Base-by-base conservation (phyloP, 2,113 vertebrate genomes). In the Festucalex cinctus region DNA sequence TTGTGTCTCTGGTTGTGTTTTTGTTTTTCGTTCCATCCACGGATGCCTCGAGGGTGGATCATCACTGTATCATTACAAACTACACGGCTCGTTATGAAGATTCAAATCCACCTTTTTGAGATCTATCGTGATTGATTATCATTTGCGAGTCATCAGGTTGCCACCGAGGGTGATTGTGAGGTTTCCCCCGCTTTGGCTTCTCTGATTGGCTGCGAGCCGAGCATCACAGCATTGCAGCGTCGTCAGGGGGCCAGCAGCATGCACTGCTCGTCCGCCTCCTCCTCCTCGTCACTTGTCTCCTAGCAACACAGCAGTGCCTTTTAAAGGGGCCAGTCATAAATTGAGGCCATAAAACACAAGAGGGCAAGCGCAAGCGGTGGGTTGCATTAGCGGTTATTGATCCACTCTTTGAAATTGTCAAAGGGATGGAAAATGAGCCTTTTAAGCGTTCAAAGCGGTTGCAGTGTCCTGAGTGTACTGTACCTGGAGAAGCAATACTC, bases 251-350 rank as follows among this genome's bases (percentile, higher is more conserved):
- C 67, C 78, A 59, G 79, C 70, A 67, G 26, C 24, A 9, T 43
- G 60, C 41, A 16, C 39, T 62, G 79, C 77, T 82, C 68, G 63
- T 71, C 76, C 41, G 63, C 68, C n/a, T n/a, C n/a, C 79, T 75
- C 77, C 77, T 70, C 70, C 3, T 70, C 71, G 51, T 85, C 79
- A 74, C 76, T 39, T 66, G 90, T 92, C 86, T 85, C 91, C 81
- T 88, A 90, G 91, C 90, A 92, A 92, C 90, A 87, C 72, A 67
- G 76, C 74, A 43, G 63, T 44, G 75, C 76, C 68, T 79, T 73
- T 89, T 89, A 89, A 90, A 90, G 88, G 68, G 82, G 58, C 74
- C 68, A 36, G 26, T 61, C 26, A 6, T 76, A 44, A 66, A 80
- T 73, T 81, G 56, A 76, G 37, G 66, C 56, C 65, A 67, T 70